A percentile compares a stretch with the other conserved stretches of the same genome.
Evolutionary conservation across 2,113 vertebrate species (phyloP).

Genomic region (Macaca nemestrina): DNA sequence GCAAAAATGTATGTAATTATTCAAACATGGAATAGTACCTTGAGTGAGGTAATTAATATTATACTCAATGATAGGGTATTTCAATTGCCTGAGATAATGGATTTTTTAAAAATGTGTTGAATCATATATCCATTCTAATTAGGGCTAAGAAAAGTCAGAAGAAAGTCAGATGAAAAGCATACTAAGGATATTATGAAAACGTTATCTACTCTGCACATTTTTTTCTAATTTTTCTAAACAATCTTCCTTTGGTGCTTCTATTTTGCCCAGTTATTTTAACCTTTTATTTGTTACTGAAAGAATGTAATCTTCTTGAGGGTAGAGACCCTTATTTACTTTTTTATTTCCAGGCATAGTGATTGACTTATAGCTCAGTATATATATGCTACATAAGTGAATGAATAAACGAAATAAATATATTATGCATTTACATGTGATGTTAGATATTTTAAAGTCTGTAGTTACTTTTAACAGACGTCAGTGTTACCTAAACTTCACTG

Average conservation of each 20-base stretch:
- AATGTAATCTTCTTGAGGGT: neutral
- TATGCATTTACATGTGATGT: neutral
- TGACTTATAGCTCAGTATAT: neutral
- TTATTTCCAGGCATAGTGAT: neutral
- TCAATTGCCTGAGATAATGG: conserved; percentile 40
- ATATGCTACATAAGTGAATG: conserved; percentile 33
- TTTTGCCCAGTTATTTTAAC: neutral
- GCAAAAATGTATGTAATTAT: conserved; percentile 42
- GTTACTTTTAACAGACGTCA: neutral
- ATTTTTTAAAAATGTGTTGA: conserved; percentile 42
- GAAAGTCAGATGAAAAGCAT: conserved; percentile 36
- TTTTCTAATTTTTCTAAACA: neutral
- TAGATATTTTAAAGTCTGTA: neutral
- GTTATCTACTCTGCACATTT: neutral
- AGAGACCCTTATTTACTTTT: neutral
- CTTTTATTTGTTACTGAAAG: neutral
- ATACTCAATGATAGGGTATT: conserved; percentile 7
- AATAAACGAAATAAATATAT: neutral
- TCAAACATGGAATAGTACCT: conserved; percentile 24
- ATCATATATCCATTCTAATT: conserved; percentile 9
- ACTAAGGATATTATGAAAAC: conserved; percentile 12
- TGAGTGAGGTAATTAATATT: conserved; percentile 57
- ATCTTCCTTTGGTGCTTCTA: neutral
- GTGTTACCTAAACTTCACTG: neutral
- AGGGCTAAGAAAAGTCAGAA: conserved; percentile 24